Percentiles rank a stretch among this genome's conserved stretches.
Evolutionary conservation across 2,797 vertebrate genomes (phyloP).

Genomic region (Rhincodon typus): DNA sequence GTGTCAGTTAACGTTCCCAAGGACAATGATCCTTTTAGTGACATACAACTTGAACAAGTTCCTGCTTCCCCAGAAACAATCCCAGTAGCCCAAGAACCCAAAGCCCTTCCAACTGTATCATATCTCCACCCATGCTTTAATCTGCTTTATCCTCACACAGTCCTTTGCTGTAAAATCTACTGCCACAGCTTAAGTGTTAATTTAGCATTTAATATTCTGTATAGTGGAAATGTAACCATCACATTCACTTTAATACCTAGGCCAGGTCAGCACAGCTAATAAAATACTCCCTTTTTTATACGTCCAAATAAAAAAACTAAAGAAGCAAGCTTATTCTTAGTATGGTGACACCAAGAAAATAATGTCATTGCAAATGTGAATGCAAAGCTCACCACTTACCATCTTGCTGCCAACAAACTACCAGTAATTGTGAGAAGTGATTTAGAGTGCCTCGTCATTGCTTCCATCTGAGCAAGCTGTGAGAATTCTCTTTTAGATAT

Average conservation of each 20-base stretch:
- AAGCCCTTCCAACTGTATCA: background rate
- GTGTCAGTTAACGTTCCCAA: background rate
- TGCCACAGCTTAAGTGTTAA: background rate
- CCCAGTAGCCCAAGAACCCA: background rate
- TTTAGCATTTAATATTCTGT: background rate
- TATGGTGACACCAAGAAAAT: background rate
- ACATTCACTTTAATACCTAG: background rate
- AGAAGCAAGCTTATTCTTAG: background rate
- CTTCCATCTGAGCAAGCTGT: background rate
- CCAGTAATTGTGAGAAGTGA: background rate
- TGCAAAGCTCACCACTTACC: background rate
- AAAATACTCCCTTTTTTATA: background rate
- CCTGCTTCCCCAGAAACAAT: background rate
- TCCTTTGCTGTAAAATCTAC: background rate
- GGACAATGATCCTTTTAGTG: background rate
- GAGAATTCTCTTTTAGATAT: conserved; percentile 1
- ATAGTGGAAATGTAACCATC: background rate
- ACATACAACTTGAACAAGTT: background rate
- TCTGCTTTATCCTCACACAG: background rate
- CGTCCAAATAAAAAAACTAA: background rate
- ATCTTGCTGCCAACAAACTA: background rate
- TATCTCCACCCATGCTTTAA: background rate
- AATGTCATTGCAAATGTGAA: background rate
- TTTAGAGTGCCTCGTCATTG: background rate
- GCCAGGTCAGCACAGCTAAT: background rate